Percentiles rank a stretch among this genome's conserved stretches.
phyloP scores from a whole-genome alignment of 2,888 invertebrate species.

The Steinernema scapterisci region DNA sequence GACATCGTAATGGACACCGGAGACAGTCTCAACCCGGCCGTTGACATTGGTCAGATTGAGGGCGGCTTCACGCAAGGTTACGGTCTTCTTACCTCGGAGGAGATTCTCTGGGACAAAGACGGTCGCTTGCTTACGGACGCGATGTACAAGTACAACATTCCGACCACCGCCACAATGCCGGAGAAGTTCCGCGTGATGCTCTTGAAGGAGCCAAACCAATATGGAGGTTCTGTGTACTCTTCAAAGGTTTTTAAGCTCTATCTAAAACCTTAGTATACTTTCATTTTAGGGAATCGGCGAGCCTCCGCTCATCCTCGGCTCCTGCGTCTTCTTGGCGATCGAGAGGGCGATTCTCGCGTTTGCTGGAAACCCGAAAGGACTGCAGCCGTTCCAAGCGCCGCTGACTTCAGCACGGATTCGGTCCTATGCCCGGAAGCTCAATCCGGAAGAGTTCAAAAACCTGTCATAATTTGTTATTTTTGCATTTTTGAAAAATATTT shows the following conservation, averaged over 20 bases:
- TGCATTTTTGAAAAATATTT: not conserved
- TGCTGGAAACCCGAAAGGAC: not conserved
- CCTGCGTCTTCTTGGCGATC: slow-evolving; percentile 87
- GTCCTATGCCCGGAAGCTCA: slow-evolving; percentile 11
- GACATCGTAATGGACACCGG: slow-evolving; percentile 97
- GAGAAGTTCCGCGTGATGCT: slow-evolving; percentile 87
- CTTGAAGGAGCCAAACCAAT: slow-evolving; percentile 83
- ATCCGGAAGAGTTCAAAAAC: not conserved
- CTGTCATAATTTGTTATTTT: not conserved
- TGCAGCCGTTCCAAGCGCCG: not conserved
- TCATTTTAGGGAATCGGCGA: slow-evolving; percentile 81
- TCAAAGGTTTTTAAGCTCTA: slow-evolving; percentile 76
- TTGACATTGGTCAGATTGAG: slow-evolving; percentile 94
- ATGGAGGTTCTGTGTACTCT: slow-evolving; percentile 82
- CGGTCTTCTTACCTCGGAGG: slow-evolving; percentile 86
- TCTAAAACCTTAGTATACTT: no score
- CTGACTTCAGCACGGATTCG: slow-evolving; percentile 15
- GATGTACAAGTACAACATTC: slow-evolving; percentile 89
- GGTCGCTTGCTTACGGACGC: slow-evolving; percentile 83
- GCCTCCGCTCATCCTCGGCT: slow-evolving; percentile 87
- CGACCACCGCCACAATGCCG: slow-evolving; percentile 88
- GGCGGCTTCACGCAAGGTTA: slow-evolving; percentile 87
- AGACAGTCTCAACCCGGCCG: slow-evolving; percentile 89
- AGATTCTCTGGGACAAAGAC: slow-evolving; percentile 81
- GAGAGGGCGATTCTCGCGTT: slow-evolving; percentile 79